phyloP scores from a whole-genome alignment of 2,113 vertebrate genomes.

The Phaetusa simplex region DNA sequence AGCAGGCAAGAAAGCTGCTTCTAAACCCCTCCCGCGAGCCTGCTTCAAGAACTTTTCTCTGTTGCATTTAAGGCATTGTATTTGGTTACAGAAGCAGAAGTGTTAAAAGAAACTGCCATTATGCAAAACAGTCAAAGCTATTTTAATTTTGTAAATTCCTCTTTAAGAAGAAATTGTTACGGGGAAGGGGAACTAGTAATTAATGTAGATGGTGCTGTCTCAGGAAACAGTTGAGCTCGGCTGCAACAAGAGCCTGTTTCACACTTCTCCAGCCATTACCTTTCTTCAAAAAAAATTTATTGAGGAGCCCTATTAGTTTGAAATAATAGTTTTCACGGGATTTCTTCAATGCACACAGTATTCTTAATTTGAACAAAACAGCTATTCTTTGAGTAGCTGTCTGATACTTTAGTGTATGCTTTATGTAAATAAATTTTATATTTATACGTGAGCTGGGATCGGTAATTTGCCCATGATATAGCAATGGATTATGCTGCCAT shows the following conservation, averaged over 20 bases:
- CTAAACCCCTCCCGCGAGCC: neutral
- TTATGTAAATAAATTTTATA: neutral
- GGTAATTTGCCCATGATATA: neutral
- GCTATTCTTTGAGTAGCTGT: neutral
- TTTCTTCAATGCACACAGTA: neutral
- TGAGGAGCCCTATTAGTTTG: neutral
- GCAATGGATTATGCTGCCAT: neutral
- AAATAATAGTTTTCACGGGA: neutral
- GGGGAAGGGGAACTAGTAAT: neutral
- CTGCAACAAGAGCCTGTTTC: neutral
- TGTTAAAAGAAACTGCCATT: neutral
- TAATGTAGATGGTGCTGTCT: neutral
- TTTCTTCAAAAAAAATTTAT: neutral
- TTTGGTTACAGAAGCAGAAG: neutral
- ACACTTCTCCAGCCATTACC: neutral
- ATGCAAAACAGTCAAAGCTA: neutral
- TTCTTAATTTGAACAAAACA: neutral
- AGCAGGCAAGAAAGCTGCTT: neutral
- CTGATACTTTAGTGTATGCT: neutral
- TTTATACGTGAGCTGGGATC: neutral
- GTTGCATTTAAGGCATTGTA: neutral
- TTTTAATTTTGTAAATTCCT: neutral
- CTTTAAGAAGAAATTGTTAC: neutral
- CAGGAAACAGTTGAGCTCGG: neutral
- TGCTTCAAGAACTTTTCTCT: neutral